phyloP scores from a whole-genome alignment of 1,140 invertebrate genomes.

The Drosophila seguyi region DNA sequence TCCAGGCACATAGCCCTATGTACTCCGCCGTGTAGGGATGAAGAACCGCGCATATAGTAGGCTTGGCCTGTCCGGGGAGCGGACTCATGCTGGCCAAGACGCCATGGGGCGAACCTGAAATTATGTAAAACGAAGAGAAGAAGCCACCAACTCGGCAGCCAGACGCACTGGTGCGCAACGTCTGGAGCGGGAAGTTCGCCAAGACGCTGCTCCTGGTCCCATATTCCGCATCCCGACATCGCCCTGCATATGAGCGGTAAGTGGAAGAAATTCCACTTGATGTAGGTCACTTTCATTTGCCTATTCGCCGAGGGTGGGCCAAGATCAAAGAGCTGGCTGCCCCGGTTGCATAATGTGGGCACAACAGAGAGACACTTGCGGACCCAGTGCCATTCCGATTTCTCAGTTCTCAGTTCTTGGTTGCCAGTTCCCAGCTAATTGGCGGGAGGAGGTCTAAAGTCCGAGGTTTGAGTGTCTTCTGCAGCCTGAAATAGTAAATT shows the following conservation, averaged over 20 bases:
- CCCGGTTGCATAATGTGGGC: slow-evolving; percentile 79
- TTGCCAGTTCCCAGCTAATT: slow-evolving; percentile 40
- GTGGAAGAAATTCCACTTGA: slow-evolving; percentile 74
- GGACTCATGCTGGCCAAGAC: slow-evolving; percentile 70
- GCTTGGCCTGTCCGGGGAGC: slow-evolving; percentile 39
- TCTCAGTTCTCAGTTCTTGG: slow-evolving; percentile 22
- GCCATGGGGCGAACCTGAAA: slow-evolving; percentile 65
- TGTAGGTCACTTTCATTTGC: slow-evolving; percentile 82
- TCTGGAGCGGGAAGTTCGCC: slow-evolving; percentile 25
- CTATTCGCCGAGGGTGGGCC: slow-evolving; percentile 59
- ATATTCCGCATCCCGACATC: slow-evolving; percentile 35
- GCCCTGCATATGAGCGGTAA: slow-evolving; percentile 49
- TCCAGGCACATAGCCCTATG: slow-evolving; percentile 51
- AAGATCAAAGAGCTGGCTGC: slow-evolving; percentile 65
- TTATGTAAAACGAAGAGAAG: slow-evolving; percentile 49
- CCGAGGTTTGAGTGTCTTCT: slow-evolving; percentile 42
- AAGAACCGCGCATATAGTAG: slow-evolving; percentile 39
- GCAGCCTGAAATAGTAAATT: slow-evolving; percentile 50
- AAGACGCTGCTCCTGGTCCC: slow-evolving; percentile 44
- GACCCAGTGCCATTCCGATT: slow-evolving; percentile 6
- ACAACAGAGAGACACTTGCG: slow-evolving; percentile 60
- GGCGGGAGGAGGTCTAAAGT: slow-evolving; percentile 21
- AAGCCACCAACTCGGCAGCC: slow-evolving; percentile 29
- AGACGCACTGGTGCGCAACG: slow-evolving; percentile 61
- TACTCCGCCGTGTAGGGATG: slow-evolving; percentile 36